A percentile compares a stretch with the other conserved stretches of the same genome.
Evolutionary conservation across 2,888 invertebrate species (phyloP).

Genomic region (Tetranychus truncatus): DNA sequence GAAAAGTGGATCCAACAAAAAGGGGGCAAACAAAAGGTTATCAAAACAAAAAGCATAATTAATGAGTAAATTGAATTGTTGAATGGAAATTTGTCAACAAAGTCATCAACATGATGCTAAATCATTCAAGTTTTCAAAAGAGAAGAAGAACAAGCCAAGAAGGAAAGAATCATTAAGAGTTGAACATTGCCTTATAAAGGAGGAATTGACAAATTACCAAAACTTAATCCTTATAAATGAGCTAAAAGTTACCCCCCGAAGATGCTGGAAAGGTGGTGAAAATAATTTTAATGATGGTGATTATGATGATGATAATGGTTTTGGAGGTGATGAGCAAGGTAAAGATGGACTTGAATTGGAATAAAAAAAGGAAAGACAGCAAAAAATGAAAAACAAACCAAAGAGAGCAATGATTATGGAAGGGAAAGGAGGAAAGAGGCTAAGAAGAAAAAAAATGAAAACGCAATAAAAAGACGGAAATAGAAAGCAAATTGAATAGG

Average conservation of each 20-base stretch:
- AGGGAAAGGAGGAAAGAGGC: not conserved
- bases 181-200: not conserved
- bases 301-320: not conserved
- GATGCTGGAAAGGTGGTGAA: not conserved
- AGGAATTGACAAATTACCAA: not conserved
- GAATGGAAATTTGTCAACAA: constrained; percentile 1
- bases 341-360: not conserved
- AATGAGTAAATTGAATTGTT: not conserved
- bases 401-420: not conserved
- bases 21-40: not conserved
- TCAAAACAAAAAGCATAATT: not conserved
- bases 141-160: not conserved
- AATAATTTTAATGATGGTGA: not conserved
- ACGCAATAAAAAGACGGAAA: not conserved
- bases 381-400: not conserved
- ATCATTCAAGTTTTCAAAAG: not conserved
- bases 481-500: not conserved
- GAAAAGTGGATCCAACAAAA: not conserved
- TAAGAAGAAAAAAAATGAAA: not conserved
- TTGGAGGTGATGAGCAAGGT: not conserved
- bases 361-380: not conserved
- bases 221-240: not conserved
- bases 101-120: not conserved
- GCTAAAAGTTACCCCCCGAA: not conserved
- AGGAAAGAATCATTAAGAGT: not conserved